Evolutionary conservation across 2,888 invertebrate species (phyloP), one percentile per base, ranked within the genome.

Genomic region (Drosophila percnosoma): DNA sequence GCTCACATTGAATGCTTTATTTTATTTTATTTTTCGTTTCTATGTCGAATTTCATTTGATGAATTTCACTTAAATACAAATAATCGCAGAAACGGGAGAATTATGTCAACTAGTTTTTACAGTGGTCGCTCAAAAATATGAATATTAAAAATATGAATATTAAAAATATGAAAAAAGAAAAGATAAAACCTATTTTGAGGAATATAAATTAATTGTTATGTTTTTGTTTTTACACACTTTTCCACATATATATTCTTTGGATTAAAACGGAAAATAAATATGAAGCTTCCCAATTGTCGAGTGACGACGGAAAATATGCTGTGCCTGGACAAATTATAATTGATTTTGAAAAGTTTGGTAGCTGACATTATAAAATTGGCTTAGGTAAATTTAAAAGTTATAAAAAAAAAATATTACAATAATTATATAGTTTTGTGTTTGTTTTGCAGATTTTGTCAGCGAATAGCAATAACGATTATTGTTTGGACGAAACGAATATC

Each of bases 31-130:
- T 48, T 51, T 29, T 53, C 31, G 27, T 55, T 33, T 45, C 34
- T 64, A 6, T 33, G 53, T 59, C 31, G 36, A 62, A 67, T 34
- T 81, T 68, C 75, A 83, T 83, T 83, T 49, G 8, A 82, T 75
- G 73, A 77, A 68, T 36, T 40, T 49, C 36, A 59, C 31, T 33
- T 42, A 31, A 49, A 38, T 33, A 45, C 21, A 15, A 55, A 45
- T 29, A 42, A 29, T 40, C 29, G 27, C 33, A n/a, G 11, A 15
- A 36, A 21, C 18, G 27, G 21, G 18, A 31, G 53, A 15, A 34
- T 15, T 21, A 4, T 15, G n/a, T n/a, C 34, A 27, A 49, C 18
- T 51, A 52, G 38, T 38, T 29, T 53, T 40, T 21, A 24, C 45
- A 45, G 45, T 21, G 24, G 15, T 27, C 42, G 45, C 45, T 24